Percentiles rank a stretch among this genome's conserved stretches.
These are phyloP conservation scores for Brachionichthys hirsutus DNA, from an alignment of 2,113 vertebrate species.

Conservation along the genomic window DNA sequence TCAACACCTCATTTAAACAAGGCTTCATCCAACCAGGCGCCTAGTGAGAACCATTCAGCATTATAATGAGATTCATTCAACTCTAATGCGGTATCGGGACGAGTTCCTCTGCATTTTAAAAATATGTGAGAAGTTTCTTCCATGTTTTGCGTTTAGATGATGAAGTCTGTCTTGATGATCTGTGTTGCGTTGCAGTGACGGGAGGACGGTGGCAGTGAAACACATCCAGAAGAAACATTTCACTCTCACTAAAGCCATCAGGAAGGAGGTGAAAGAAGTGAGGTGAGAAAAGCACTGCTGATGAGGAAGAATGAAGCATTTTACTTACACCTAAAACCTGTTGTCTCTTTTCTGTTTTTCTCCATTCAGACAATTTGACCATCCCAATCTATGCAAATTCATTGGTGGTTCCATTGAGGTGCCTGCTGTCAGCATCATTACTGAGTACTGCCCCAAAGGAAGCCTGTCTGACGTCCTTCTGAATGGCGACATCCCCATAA, in stretches of 20 bases:
- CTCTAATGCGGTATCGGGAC: no score
- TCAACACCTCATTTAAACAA: constrained; percentile 62
- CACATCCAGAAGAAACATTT: constrained; percentile 78
- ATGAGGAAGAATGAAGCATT: not conserved
- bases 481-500: constrained; percentile 78
- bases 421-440: constrained; percentile 74
- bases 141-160: not conserved
- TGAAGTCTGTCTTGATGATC: not conserved
- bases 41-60: constrained; percentile 63
- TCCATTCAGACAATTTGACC: constrained; percentile 73
- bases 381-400: constrained; percentile 80
- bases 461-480: constrained; percentile 78
- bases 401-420: constrained; percentile 78
- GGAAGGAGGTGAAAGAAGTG: constrained; percentile 80
- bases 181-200: constrained; percentile 65
- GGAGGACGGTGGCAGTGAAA: constrained; percentile 76
- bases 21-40: constrained; percentile 72
- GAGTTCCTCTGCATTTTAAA: not conserved
- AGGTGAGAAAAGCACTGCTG: constrained; percentile 54
- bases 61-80: not conserved
- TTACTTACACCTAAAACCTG: not conserved
- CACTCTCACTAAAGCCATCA: constrained; percentile 73
- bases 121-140: not conserved
- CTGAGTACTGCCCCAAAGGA: constrained; percentile 80
- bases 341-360: not conserved